These are phyloP conservation scores for Pectinophora gossypiella DNA, from an alignment of 1,140 invertebrate species.

Conservation along the genomic window DNA sequence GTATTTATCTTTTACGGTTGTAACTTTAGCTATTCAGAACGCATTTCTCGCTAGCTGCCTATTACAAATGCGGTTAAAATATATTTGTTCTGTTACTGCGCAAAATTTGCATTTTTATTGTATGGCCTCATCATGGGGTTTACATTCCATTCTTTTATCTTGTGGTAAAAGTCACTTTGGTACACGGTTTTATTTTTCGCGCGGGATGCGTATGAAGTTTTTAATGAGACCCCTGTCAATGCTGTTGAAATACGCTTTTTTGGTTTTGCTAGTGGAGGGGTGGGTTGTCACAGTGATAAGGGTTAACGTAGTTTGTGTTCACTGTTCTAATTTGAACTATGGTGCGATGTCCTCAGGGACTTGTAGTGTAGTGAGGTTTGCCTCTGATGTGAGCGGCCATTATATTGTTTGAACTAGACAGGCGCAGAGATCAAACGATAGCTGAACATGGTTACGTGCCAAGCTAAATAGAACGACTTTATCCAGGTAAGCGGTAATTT, in stretches of 20 bases:
- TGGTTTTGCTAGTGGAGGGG: not conserved
- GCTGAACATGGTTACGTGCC: too few species aligned
- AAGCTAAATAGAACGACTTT: too few species aligned
- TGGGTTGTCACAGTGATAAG: not conserved
- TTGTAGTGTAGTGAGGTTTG: too few species aligned
- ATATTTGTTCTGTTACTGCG: not conserved
- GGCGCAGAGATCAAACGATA: too few species aligned
- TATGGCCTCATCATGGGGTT: not conserved
- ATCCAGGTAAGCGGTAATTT: too few species aligned
- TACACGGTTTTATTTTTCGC: not conserved
- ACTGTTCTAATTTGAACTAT: not conserved
- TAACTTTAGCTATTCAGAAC: not conserved
- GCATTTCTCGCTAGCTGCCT: not conserved
- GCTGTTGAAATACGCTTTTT: not conserved
- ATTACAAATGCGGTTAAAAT: not conserved
- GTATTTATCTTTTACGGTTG: not conserved
- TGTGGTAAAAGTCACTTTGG: not conserved
- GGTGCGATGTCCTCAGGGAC: not conserved
- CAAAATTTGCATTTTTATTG: not conserved
- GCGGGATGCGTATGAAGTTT: not conserved
- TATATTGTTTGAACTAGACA: too few species aligned
- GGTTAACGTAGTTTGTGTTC: not conserved
- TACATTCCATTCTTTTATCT: not conserved
- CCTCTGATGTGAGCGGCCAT: too few species aligned
- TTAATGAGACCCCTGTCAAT: constrained; percentile 1